These are phyloP conservation scores for Sebastes fasciatus DNA, from an alignment of 2,113 vertebrate species.

Conservation along the genomic window DNA sequence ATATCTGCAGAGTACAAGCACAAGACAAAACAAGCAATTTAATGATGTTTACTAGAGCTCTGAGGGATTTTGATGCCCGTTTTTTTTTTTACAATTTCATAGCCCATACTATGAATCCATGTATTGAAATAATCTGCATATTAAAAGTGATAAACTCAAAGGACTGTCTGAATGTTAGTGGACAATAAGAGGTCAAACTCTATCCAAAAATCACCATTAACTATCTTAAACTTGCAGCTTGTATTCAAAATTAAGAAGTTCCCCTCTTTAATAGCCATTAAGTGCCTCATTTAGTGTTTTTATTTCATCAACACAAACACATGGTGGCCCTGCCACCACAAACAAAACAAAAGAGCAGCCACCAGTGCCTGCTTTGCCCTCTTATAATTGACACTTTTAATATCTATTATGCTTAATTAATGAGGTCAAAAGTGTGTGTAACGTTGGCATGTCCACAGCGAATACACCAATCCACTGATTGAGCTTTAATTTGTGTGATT, in stretches of 20 bases:
- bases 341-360: slow-evolving; percentile 71
- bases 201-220: background rate
- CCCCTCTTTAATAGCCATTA: background rate
- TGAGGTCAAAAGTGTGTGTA: slow-evolving; percentile 13
- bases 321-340: slow-evolving; percentile 39
- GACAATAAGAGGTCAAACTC: background rate
- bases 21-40: no score
- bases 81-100: background rate
- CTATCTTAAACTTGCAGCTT: background rate
- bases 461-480: background rate
- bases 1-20: no score
- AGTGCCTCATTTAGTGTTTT: slow-evolving; percentile 14
- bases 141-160: no score
- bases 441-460: background rate
- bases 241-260: background rate
- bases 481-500: slow-evolving; percentile 26
- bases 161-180: no score
- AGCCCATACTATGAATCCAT: background rate
- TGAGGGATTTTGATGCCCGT: no score
- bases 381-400: background rate
- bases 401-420: background rate
- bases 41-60: no score
- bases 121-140: background rate
- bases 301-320: slow-evolving; percentile 55
- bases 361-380: background rate